Evolutionary conservation across 2,888 invertebrate species (phyloP).

Genomic region (Microdon myrmicae): DNA sequence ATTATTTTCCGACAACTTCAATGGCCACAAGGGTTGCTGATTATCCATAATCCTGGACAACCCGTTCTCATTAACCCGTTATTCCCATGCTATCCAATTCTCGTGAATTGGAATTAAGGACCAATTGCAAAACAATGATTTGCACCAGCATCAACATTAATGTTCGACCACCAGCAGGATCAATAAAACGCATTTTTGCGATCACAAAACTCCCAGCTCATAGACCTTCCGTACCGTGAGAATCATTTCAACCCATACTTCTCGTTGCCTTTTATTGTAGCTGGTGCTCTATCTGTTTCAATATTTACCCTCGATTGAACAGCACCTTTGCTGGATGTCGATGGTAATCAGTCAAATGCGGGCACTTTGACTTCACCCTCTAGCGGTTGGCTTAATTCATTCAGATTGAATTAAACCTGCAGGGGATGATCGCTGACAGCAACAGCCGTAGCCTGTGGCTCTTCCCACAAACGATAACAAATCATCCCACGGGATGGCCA

Average conservation of each 20-base stretch:
- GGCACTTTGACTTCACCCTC: conserved; percentile 25
- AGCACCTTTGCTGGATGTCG: conserved; percentile 26
- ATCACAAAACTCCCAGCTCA: conserved; percentile 14
- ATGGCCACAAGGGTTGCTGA: too few relatives aligned
- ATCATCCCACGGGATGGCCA: conserved; percentile 39
- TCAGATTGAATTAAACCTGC: conserved; percentile 39
- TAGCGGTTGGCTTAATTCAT: conserved; percentile 28
- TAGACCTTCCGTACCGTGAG: conserved; percentile 29
- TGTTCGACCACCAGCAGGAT: conserved; percentile 32
- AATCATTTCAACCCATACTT: conserved; percentile 8
- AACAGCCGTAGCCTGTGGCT: conserved; percentile 9
- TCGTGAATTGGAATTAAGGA: conserved; percentile 14
- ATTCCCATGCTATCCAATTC: too few relatives aligned
- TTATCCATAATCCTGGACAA: too few relatives aligned
- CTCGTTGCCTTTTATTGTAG: conserved; percentile 18
- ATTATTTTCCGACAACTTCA: too few relatives aligned
- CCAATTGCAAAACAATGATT: conserved; percentile 47
- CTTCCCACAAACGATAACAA: conserved; percentile 35
- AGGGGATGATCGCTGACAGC: conserved; percentile 27
- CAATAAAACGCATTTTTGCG: conserved; percentile 31
- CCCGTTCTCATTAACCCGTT: too few relatives aligned
- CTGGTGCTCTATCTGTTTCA: conserved; percentile 5
- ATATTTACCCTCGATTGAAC: conserved; percentile 45
- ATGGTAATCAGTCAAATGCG: conserved; percentile 31
- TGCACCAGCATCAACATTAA: conserved; percentile 23